Percentiles rank a stretch among this genome's conserved stretches.
phyloP scores from a whole-genome alignment of 2,888 invertebrate species.

The Drosophila mulleri region DNA sequence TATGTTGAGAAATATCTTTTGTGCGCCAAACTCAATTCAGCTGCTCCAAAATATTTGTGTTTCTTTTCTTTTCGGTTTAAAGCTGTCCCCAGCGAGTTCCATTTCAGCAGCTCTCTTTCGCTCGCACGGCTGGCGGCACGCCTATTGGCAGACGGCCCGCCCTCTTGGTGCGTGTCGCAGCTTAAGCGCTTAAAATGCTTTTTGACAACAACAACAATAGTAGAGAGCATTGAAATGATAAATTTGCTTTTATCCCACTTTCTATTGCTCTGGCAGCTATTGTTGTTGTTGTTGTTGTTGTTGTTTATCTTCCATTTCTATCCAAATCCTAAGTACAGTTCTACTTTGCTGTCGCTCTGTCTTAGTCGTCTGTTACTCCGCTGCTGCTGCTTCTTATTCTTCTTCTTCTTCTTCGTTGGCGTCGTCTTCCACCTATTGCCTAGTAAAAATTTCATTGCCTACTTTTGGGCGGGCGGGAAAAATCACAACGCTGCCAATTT shows the following conservation, averaged over 20 bases:
- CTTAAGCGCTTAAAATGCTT: slow-evolving; percentile 80
- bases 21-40: slow-evolving; percentile 15
- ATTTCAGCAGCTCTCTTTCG: neutral
- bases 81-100: slow-evolving; percentile 23
- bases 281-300: slow-evolving; percentile 17
- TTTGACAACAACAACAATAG: slow-evolving; percentile 57
- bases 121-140: neutral
- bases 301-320: slow-evolving; percentile 30
- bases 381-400: slow-evolving; percentile 2
- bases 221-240: slow-evolving; percentile 59
- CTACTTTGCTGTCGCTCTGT: slow-evolving; percentile 3
- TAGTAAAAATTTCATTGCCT: slow-evolving; percentile 48
- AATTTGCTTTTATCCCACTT: slow-evolving; percentile 62
- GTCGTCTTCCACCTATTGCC: neutral
- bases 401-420: neutral
- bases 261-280: slow-evolving; percentile 25
- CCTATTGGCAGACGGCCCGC: neutral
- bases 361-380: slow-evolving; percentile 1
- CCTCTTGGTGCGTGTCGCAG: slow-evolving; percentile 65
- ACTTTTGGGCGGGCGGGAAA: slow-evolving; percentile 46
- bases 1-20: slow-evolving; percentile 4
- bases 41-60: slow-evolving; percentile 10
- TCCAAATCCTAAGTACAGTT: slow-evolving; percentile 36
- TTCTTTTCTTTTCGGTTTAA: slow-evolving; percentile 4
- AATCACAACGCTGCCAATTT: slow-evolving; percentile 73